phyloP scores from a whole-genome alignment of 1,140 invertebrate species.

The Drosophila jambulina region DNA sequence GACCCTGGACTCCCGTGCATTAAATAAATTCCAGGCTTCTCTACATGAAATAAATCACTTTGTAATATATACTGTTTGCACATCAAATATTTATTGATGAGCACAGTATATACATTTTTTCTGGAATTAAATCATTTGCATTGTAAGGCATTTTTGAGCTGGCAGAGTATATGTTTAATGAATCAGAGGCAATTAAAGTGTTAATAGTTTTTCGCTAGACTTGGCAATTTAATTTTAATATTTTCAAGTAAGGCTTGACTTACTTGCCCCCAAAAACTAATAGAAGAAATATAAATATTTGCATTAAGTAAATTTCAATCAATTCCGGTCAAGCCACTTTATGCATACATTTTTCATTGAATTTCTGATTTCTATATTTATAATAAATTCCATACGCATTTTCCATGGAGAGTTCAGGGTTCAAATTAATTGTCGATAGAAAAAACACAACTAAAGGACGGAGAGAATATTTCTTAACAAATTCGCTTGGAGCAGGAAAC shows the following conservation, averaged over 20 bases:
- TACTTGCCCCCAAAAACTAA: background rate
- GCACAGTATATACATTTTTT: background rate
- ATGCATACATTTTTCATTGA: constrained; percentile 56
- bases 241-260: background rate
- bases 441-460: background rate
- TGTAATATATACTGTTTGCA: constrained; percentile 15
- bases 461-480: constrained; percentile 26
- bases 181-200: background rate
- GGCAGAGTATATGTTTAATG: background rate
- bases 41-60: constrained; percentile 20
- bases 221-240: background rate
- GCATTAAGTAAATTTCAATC: constrained; percentile 30
- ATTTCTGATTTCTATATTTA: constrained; percentile 24
- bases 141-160: background rate
- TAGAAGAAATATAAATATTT: constrained; percentile 13
- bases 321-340: constrained; percentile 27
- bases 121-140: background rate
- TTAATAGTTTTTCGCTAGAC: constrained; percentile 2
- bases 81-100: constrained; percentile 21
- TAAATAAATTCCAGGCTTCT: background rate
- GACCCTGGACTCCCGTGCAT: background rate
- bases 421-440: constrained; percentile 40
- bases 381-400: constrained; percentile 26
- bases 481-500: constrained; percentile 14
- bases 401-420: constrained; percentile 16